A percentile compares a stretch with the other conserved stretches of the same genome.
These are phyloP conservation scores for Apostichopus parvimensis DNA, from an alignment of 35 echinoderm and acorn worm genomes.

Conservation along the genomic window DNA sequence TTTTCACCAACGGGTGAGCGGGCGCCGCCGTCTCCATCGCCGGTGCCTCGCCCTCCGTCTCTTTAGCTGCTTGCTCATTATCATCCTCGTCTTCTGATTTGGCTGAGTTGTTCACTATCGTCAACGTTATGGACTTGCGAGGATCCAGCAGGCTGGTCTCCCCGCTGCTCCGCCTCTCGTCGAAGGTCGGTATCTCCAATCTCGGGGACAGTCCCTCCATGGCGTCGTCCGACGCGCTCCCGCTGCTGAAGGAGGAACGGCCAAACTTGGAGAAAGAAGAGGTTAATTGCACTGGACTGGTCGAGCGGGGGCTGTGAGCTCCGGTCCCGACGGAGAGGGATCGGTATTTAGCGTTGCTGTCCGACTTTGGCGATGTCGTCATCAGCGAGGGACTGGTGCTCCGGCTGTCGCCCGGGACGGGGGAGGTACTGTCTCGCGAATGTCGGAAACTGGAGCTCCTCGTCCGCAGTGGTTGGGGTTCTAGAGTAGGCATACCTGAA, in stretches of 20 bases:
- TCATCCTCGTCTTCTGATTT: neutral
- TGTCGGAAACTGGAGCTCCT: slow-evolving; percentile 95
- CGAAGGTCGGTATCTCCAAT: slow-evolving; percentile 36
- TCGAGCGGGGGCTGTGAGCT: slow-evolving; percentile 50
- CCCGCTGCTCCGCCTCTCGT: slow-evolving; percentile 1
- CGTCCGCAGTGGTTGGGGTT: slow-evolving; percentile 88
- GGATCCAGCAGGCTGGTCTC: slow-evolving; percentile 1
- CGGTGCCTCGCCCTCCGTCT: slow-evolving; percentile 7
- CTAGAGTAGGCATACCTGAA: slow-evolving; percentile 95
- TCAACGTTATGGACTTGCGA: slow-evolving; percentile 70
- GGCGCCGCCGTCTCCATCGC: neutral
- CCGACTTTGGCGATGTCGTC: neutral
- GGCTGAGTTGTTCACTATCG: slow-evolving; percentile 48
- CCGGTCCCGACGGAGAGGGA: slow-evolving; percentile 76
- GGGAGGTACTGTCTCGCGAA: slow-evolving; percentile 75
- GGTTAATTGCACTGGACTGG: slow-evolving; percentile 29
- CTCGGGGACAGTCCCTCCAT: slow-evolving; percentile 42
- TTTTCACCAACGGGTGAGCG: slow-evolving; percentile 35
- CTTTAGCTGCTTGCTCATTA: neutral
- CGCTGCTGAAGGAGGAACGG: slow-evolving; percentile 29
- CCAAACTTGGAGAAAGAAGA: neutral
- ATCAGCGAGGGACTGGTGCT: slow-evolving; percentile 68
- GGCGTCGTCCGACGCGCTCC: slow-evolving; percentile 33
- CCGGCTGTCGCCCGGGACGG: slow-evolving; percentile 60
- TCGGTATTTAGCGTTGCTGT: slow-evolving; percentile 68